phyloP scores from a whole-genome alignment of 2,888 invertebrate genomes.

The Phorcus lineatus region DNA sequence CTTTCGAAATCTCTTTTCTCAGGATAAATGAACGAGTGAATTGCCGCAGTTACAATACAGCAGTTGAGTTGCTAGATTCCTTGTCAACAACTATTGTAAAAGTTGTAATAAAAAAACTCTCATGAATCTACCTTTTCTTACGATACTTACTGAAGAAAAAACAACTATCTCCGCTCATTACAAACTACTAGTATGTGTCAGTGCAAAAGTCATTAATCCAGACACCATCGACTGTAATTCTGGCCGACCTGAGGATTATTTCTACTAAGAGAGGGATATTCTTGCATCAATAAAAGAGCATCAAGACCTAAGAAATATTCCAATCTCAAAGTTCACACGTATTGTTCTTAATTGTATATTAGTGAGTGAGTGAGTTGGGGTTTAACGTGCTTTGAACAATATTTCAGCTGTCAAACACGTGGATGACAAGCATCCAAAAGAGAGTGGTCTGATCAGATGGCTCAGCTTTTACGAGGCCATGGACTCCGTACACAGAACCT shows the following conservation, averaged over 20 bases:
- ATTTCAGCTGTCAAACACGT: constrained; percentile 3
- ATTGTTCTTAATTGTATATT: too few species aligned
- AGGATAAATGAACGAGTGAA: constrained; percentile 6
- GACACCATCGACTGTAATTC: constrained; percentile 27
- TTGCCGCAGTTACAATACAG: constrained; percentile 30
- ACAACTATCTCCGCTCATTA: constrained; percentile 27
- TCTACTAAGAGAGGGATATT: constrained; percentile 26
- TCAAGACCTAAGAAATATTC: not conserved
- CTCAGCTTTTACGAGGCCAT: constrained; percentile 40
- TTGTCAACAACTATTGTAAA: constrained; percentile 28
- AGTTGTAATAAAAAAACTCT: constrained; percentile 25
- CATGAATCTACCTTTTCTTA: constrained; percentile 31
- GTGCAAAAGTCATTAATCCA: constrained; percentile 34
- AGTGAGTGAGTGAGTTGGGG: too few species aligned
- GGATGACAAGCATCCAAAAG: constrained; percentile 34
- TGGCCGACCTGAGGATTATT: constrained; percentile 28
- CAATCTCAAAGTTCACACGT: constrained; percentile 6
- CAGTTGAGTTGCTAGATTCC: constrained; percentile 23
- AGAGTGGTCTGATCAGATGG: constrained; percentile 37
- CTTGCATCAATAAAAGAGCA: not conserved
- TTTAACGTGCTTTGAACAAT: too few species aligned
- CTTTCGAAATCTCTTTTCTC: constrained; percentile 13
- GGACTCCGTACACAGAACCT: constrained; percentile 32
- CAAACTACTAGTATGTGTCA: constrained; percentile 24
- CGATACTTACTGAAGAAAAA: constrained; percentile 35